phyloP scores from a whole-genome alignment of 2,797 vertebrate species.

The Borostomias antarcticus region DNA sequence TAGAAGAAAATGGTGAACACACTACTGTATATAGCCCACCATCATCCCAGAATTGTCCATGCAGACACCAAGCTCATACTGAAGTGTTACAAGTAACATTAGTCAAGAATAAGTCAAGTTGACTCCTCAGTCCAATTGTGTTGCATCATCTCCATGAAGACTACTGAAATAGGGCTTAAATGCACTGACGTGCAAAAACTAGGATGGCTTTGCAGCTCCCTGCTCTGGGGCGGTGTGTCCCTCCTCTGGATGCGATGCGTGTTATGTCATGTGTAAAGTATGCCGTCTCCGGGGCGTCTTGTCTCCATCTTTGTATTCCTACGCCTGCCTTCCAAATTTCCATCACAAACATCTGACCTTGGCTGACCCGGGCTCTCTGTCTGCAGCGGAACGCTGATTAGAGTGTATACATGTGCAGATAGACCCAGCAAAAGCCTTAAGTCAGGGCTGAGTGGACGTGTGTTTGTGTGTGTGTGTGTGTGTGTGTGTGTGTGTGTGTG shows the following conservation, averaged over 20 bases:
- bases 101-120: background rate
- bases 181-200: constrained; percentile 22
- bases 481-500: constrained; percentile 24
- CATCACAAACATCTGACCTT: constrained; percentile 80
- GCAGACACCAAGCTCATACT: no score
- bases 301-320: constrained; percentile 75
- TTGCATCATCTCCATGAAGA: constrained; percentile 35
- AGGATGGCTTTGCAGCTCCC: constrained; percentile 24
- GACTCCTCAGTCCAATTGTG: constrained; percentile 12
- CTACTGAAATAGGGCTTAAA: constrained; percentile 4
- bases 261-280: constrained; percentile 76
- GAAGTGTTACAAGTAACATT: background rate
- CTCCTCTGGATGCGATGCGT: constrained; percentile 26
- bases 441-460: constrained; percentile 21
- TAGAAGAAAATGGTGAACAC: no score
- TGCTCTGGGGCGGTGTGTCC: constrained; percentile 28
- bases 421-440: constrained; percentile 47
- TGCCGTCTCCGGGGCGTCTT: constrained; percentile 65
- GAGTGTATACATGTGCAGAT: constrained; percentile 65
- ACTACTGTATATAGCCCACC: no score
- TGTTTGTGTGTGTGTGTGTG: constrained; percentile 27
- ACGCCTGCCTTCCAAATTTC: constrained; percentile 80
- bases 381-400: constrained; percentile 65
- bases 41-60: no score
- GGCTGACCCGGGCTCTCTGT: constrained; percentile 67